These are phyloP conservation scores for Daktulosphaira vitifoliae DNA, from an alignment of 1,140 invertebrate genomes.

Conservation along the genomic window DNA sequence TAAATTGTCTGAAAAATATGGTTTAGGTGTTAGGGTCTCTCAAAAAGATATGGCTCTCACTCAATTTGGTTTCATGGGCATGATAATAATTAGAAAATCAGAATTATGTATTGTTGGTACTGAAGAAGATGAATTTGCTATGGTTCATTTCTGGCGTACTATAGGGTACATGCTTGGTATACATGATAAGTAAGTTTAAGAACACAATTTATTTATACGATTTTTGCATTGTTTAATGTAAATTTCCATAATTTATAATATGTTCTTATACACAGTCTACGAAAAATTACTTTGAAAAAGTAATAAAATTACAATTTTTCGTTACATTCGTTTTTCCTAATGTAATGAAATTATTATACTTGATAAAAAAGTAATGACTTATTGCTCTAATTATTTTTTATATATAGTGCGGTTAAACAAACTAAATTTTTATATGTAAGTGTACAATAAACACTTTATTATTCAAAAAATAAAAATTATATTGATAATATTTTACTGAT, in stretches of 20 bases:
- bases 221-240: background rate
- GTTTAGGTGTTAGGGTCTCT: conserved; percentile 43
- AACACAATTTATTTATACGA: background rate
- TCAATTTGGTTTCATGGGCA: conserved; percentile 78
- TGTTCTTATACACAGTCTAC: background rate
- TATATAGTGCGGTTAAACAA: no score
- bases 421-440: no score
- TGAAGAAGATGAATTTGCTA: conserved; percentile 57
- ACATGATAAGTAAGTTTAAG: conserved; percentile 57
- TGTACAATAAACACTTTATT: no score
- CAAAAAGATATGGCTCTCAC: conserved; percentile 78
- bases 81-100: conserved; percentile 56
- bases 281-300: no score
- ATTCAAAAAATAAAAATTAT: no score
- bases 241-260: background rate
- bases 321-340: no score
- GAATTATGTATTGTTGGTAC: conserved; percentile 52
- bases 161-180: conserved; percentile 72
- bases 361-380: no score
- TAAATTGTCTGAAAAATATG: conserved; percentile 41
- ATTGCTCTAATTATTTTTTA: no score
- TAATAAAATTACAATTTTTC: no score
- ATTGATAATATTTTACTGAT: no score
- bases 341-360: no score
- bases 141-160: conserved; percentile 74